These are phyloP conservation scores for Nysson spinosus DNA, from an alignment of 2,888 invertebrate genomes.

Conservation along the genomic window DNA sequence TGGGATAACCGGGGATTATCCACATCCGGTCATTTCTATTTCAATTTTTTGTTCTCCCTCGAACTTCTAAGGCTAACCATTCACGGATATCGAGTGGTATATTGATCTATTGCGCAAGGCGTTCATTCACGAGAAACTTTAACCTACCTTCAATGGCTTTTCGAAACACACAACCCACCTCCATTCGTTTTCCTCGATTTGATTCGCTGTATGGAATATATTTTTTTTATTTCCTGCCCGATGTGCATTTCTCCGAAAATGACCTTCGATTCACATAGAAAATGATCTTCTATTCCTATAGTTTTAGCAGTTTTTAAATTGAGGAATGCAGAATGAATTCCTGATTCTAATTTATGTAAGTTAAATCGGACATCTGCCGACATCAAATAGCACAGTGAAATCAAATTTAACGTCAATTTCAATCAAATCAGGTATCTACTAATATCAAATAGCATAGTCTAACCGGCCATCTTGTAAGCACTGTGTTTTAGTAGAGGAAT, in stretches of 20 bases:
- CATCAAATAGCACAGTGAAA: no score
- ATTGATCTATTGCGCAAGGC: slow-evolving; percentile 40
- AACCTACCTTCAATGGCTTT: slow-evolving; percentile 55
- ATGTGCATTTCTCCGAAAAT: slow-evolving; percentile 26
- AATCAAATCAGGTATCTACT: no score
- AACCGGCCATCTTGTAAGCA: no score
- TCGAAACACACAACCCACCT: slow-evolving; percentile 51
- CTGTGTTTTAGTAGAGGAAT: no score
- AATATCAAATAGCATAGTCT: no score
- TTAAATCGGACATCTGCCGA: no score
- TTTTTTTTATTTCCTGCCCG: slow-evolving; percentile 30
- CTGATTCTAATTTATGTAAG: no score
- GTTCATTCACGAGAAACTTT: slow-evolving; percentile 38
- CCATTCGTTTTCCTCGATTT: slow-evolving; percentile 49
- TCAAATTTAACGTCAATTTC: no score
- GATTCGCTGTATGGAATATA: slow-evolving; percentile 39
- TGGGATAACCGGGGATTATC: slow-evolving; percentile 66
- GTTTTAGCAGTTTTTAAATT: no score
- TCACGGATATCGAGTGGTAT: slow-evolving; percentile 68
- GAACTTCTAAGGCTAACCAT: slow-evolving; percentile 22
- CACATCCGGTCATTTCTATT: slow-evolving; percentile 75
- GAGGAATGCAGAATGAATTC: no score
- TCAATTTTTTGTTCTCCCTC: slow-evolving; percentile 59
- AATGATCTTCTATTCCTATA: neutral
- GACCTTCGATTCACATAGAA: neutral